Conservation (phyloP, 35 echinoderm and acorn worm genomes). For the Amphiura filiformis region DNA sequence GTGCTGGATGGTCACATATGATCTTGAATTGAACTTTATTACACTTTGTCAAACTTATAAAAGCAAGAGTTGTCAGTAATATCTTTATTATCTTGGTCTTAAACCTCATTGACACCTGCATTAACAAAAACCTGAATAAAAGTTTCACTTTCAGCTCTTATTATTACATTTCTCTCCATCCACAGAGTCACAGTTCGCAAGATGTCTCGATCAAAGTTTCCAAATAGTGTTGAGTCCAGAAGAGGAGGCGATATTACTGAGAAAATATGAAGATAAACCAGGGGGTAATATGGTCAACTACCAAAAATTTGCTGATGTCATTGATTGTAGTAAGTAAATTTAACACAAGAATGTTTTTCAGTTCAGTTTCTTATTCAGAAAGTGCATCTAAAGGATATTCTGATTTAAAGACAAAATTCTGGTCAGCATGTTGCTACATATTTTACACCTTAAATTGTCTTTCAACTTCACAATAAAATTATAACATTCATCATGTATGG, state of each 20-base stretch:
- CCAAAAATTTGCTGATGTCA: slow-evolving; percentile 84
- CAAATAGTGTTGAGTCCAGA: slow-evolving; percentile 47
- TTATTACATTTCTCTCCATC: background rate
- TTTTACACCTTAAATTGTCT: too few species aligned
- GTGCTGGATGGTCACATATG: too few species aligned
- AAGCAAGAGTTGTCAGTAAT: too few species aligned
- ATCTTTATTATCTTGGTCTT: background rate
- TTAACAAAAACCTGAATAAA: background rate
- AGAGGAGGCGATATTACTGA: slow-evolving; percentile 49
- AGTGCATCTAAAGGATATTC: too few species aligned
- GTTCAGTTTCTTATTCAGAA: too few species aligned
- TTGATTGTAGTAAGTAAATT: slow-evolving; percentile 86
- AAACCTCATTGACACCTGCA: background rate
- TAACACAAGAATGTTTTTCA: too few species aligned
- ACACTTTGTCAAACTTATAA: too few species aligned
- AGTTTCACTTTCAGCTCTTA: background rate
- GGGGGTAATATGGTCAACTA: slow-evolving; percentile 79
- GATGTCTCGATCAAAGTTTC: slow-evolving; percentile 93
- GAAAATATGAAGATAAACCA: slow-evolving; percentile 75
- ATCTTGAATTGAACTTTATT: too few species aligned
- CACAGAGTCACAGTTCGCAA: slow-evolving; percentile 69
- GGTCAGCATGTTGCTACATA: too few species aligned
- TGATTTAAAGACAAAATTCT: too few species aligned
- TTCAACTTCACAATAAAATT: too few species aligned
- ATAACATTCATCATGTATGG: too few species aligned